Evolutionary conservation across 2,113 vertebrate species (phyloP), one percentile per base, ranked within the genome.

Genomic region (Micromys minutus): DNA sequence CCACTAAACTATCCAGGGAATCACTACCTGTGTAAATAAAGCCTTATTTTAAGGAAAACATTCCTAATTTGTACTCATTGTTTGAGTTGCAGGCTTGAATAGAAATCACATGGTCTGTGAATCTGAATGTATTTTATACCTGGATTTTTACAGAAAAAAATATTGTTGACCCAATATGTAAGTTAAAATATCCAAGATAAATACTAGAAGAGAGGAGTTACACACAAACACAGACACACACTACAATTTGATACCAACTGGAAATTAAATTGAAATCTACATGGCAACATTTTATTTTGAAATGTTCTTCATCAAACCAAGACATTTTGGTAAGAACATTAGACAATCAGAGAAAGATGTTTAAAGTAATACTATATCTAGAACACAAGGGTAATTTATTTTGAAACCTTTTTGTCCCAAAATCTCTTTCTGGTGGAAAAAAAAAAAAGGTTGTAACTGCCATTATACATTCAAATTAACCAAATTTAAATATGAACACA

Each of bases 401-500:
- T 92, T 75, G 24, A 89, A 26, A 77, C 59, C 1, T 63, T 86
- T 87, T 80, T 94, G 21, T 94, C 52, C 24, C 63, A 83, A 77
- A 26, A 12, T 63, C 71, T 15, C 75, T 86, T 10, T 9, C 67
- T 12, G 83, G 26, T 89, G 9, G 24, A 57, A 13, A 89, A 24
- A 94, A 93, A 15, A 17, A 92, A 29, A 94, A 88, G 8, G 81
- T 16, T 90, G 29, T 16, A 80, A 19, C 7, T 89, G 17, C 34
- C 11, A n/a, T 86, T 94, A 77, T 92, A 93, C 77, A 92, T 93
- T 26, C 26, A 50, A 88, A 94, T 39, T 94, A 94, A 93, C 63
- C 84, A 96, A 90, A 88, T 81, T 96, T 19, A 94, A 87, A 91
- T 94, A 45, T 94, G 42, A 92, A 96, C 59, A 24, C 76, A 89